These are phyloP conservation scores for Piezodorus guildinii DNA, from an alignment of 1,140 invertebrate genomes.

Conservation along the genomic window DNA sequence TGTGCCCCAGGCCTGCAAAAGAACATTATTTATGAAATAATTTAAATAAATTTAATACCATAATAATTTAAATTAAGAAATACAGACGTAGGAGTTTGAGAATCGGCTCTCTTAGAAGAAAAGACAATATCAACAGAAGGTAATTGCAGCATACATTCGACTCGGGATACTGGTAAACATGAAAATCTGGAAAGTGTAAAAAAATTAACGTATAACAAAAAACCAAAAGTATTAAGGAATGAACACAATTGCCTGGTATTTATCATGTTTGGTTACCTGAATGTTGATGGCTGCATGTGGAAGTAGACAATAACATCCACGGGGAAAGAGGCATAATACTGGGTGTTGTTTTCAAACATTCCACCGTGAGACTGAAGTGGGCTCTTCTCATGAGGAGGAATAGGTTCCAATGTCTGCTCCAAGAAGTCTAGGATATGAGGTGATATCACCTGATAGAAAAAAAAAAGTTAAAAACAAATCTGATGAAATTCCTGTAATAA, in stretches of 20 bases:
- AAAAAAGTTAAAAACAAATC: no score
- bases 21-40: background rate
- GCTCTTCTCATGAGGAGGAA: slow-evolving; percentile 45
- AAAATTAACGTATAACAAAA: background rate
- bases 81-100: slow-evolving; percentile 14
- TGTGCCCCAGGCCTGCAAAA: slow-evolving; percentile 36
- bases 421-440: slow-evolving; percentile 89
- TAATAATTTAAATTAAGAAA: background rate
- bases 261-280: slow-evolving; percentile 35
- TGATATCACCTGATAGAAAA: slow-evolving; percentile 51
- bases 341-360: slow-evolving; percentile 43
- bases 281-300: slow-evolving; percentile 93
- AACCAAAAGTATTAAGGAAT: background rate
- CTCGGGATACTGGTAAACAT: slow-evolving; percentile 86
- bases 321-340: slow-evolving; percentile 77
- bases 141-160: slow-evolving; percentile 91
- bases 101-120: slow-evolving; percentile 76
- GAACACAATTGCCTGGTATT: no score
- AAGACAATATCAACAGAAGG: slow-evolving; percentile 77
- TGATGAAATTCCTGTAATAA: no score
- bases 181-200: slow-evolving; percentile 51
- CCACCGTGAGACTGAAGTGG: slow-evolving; percentile 5
- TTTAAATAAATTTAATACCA: background rate
- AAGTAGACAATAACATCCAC: slow-evolving; percentile 98
- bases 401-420: slow-evolving; percentile 87